Evolutionary conservation across 2,797 vertebrate species (phyloP).

Genomic region (Strix occidentalis): DNA sequence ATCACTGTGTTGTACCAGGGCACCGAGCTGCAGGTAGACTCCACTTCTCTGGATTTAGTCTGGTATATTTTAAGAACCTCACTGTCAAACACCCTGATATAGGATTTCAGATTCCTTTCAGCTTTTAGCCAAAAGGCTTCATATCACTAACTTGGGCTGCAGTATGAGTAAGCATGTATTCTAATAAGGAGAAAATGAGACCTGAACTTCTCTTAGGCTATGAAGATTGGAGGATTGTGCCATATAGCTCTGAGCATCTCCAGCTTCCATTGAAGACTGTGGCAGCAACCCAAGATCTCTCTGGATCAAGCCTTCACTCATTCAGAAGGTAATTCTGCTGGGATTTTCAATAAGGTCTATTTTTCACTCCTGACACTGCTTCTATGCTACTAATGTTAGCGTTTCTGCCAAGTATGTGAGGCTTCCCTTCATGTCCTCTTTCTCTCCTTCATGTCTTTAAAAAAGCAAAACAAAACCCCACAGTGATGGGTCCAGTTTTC

Average conservation of each 20-base stretch:
- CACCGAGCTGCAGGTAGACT: neutral
- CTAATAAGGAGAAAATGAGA: neutral
- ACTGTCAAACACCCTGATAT: neutral
- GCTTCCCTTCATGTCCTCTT: neutral
- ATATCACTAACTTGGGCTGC: neutral
- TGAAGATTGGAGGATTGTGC: neutral
- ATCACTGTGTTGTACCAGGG: neutral
- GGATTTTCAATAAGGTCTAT: neutral
- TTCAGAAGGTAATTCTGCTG: neutral
- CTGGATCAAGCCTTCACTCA: neutral
- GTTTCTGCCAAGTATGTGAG: neutral
- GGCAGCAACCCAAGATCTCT: conserved; percentile 6
- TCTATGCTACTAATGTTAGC: neutral
- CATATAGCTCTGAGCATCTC: neutral
- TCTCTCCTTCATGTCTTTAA: neutral
- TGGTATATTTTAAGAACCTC: neutral
- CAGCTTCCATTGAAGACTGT: conserved; percentile 4
- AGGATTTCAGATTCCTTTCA: conserved; percentile 10
- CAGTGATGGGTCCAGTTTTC: neutral
- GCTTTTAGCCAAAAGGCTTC: neutral
- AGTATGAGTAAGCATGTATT: conserved; percentile 4
- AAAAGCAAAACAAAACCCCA: neutral
- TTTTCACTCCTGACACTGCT: conserved; percentile 9
- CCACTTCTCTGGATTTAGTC: neutral
- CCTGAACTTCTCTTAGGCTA: neutral